Conservation (phyloP, 2,888 invertebrate genomes). For the Invenusta paracnida region DNA sequence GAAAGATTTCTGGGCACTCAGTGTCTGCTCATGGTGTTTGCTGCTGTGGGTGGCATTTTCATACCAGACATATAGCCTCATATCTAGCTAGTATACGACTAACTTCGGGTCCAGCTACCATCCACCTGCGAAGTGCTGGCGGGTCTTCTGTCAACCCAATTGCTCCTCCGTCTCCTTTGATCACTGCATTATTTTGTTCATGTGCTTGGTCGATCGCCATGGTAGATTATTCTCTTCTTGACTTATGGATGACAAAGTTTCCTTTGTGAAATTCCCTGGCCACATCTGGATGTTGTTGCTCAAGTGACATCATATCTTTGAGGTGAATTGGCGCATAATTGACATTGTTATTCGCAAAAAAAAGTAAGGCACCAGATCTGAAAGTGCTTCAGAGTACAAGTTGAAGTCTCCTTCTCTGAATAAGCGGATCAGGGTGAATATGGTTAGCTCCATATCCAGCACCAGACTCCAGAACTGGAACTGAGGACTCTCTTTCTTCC, state of each 20-base stretch:
- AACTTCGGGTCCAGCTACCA: constrained; percentile 48
- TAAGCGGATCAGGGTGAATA: not conserved
- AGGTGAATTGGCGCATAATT: constrained; percentile 49
- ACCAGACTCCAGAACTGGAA: not conserved
- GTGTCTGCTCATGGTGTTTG: constrained; percentile 25
- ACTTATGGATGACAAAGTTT: constrained; percentile 48
- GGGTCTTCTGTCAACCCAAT: constrained; percentile 46
- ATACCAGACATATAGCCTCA: not conserved
- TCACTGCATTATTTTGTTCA: constrained; percentile 49
- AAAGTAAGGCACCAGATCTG: not conserved
- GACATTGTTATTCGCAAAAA: constrained; percentile 47
- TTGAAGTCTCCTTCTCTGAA: constrained; percentile 13
- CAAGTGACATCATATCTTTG: constrained; percentile 47
- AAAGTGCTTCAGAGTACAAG: not conserved
- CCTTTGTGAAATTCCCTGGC: constrained; percentile 47
- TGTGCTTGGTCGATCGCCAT: constrained; percentile 49
- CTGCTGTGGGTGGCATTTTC: constrained; percentile 30
- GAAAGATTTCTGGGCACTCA: constrained; percentile 42
- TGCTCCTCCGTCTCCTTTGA: constrained; percentile 46
- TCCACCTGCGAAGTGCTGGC: constrained; percentile 48
- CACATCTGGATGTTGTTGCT: constrained; percentile 46
- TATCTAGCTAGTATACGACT: constrained; percentile 41
- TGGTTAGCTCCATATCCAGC: not conserved
- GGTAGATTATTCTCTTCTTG: constrained; percentile 45
- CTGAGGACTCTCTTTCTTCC: not conserved